Evolutionary conservation across 1,140 invertebrate species (phyloP), one percentile per base, ranked within the genome.

Genomic region (Drosophila bipectinata): DNA sequence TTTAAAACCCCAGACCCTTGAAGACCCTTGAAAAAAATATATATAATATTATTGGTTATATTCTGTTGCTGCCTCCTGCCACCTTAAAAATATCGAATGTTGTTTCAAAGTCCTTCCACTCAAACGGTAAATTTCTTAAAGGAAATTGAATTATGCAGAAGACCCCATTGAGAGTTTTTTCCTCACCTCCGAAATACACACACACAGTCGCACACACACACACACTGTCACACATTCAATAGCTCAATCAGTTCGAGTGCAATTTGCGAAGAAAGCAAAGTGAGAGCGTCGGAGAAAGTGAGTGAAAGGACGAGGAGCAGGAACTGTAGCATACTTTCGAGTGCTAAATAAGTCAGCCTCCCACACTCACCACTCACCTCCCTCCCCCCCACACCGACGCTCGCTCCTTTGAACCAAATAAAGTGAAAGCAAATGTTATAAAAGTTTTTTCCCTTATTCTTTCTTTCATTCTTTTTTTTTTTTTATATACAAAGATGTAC

Each of bases 231-330:
- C 12, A 49, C n/a, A 28, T 21, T 67, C 49, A 73, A 81, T 83
- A 60, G 79, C 66, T 69, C 79, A 81, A 83, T 83, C 79, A 83
- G 72, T 83, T 78, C 79, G 68, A 81, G 79, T 78, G 79, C 79
- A 81, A 83, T 68, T 82, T 82, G 73, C 55, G 63, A 68, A 41
- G 48, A 55, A 49, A 63, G 39, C 15, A 37, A 37, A 37, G 34
- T 4, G 34, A 37, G 34, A 37, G 34, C 34, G 34, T 10, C 10
- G 4, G 15, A 59, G 41, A 34, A 32, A 34, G 28, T n/a, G 34
- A 12, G 34, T n/a, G 34, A 37, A 37, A 37, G 34, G 34, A 37
- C 12, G 41, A 44, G 39, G 26, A 47, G 59, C 48, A 39, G 57
- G 15, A 68, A 59, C 58, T 61, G 64, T 74, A 74, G 77, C 77